Base-by-base conservation (phyloP, 1,140 invertebrate genomes). In the Eriocheir sinensis region DNA sequence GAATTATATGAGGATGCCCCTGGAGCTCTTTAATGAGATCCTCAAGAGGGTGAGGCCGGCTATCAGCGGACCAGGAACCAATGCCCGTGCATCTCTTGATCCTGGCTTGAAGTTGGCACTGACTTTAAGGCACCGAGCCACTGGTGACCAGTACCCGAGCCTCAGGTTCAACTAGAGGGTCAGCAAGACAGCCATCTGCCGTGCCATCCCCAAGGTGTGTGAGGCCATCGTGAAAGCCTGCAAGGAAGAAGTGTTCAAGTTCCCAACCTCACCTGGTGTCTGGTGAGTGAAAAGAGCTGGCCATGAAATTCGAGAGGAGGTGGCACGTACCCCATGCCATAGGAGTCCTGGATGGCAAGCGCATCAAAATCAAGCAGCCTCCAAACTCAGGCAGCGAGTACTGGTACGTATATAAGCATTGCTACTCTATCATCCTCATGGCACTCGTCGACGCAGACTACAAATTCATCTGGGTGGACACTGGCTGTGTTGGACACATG, bases 391-490 rank as follows among this genome's bases (percentile, higher is more conserved):
- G 53, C 6, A 72, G 53, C 53, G 53, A 72, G 53, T 72, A 15
- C 53, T 72, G 53, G 53, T 72, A 21, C 53, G 53, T 72, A 8
- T 41, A 89, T 30, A 89, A 89, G 6, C 40, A 90, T 32, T 53
- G 38, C 44, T 89, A 44, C 21, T 90, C 89, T 36, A 32, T 34
- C 40, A 53, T 48, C 21, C 89, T 48, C 89, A 48, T 89, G 38
- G 88, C 44, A 12, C 27, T 89, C 12, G 41, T 89, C 40, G 44
- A 89, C 44, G 44, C 88, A 21, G 30, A 89, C 40, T 89, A 89
- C 88, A 89, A 44, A 30, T 38, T 89, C 88, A 3, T 90, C 41
- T 90, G 89, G 40, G 3, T 90, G 21, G 89, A 90, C 44, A 53
- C 32, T 90, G 89, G 89, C 6, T 40, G 40, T 53, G 32, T 90